Evolutionary conservation across 2,113 vertebrate genomes (phyloP).

Genomic region (Ceyx cyanopectus): DNA sequence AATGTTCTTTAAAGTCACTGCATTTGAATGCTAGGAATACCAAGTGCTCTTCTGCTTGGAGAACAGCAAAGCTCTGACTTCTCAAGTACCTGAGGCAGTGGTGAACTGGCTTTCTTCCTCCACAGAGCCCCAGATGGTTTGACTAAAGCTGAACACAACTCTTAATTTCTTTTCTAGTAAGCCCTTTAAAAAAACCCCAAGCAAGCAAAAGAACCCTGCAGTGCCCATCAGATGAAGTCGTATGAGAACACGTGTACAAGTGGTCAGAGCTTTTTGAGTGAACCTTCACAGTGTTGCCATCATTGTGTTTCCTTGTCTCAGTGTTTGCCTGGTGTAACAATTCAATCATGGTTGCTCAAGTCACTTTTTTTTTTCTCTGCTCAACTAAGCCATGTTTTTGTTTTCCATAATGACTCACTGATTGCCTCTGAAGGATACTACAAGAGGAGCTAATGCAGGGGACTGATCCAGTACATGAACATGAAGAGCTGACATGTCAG

Average conservation of each 20-base stretch:
- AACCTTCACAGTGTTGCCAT: not conserved
- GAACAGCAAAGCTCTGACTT: not conserved
- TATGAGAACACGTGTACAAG: not conserved
- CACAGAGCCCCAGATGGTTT: not conserved
- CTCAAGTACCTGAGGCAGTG: not conserved
- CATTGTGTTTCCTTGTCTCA: not conserved
- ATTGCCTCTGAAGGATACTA: not conserved
- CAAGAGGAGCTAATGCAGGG: not conserved
- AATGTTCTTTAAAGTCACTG: not conserved
- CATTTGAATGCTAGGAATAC: not conserved
- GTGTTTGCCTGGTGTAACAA: not conserved
- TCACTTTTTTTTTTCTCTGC: not conserved
- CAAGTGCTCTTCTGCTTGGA: not conserved
- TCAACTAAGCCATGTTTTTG: not conserved
- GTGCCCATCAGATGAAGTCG: not conserved
- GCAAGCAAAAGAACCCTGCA: not conserved
- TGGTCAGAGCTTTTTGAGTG: not conserved
- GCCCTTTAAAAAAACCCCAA: not conserved
- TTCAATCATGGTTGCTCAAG: not conserved
- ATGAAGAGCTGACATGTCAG: not conserved
- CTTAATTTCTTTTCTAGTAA: not conserved
- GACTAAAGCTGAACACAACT: not conserved
- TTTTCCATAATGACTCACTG: not conserved
- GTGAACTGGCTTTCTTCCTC: not conserved
- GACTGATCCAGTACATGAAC: not conserved